Evolutionary conservation across 2,797 vertebrate genomes (phyloP).

Genomic region (Euphonia xanthogaster): DNA sequence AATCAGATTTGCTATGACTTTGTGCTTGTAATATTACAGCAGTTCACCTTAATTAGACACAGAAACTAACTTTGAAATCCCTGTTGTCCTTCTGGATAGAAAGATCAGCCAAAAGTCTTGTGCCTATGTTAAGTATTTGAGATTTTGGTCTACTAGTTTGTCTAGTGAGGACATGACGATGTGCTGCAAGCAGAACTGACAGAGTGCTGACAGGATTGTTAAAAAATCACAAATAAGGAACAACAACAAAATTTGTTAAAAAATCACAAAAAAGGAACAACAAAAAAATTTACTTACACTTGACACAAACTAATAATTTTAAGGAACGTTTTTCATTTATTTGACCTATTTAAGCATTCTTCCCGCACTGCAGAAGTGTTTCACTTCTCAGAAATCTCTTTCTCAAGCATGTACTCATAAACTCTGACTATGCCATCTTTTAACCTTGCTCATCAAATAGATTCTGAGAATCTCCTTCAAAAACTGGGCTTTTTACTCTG

Average conservation of each 20-base stretch:
- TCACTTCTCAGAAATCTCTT: not conserved
- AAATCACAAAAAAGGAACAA: not conserved
- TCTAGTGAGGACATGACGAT: not conserved
- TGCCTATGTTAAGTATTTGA: not conserved
- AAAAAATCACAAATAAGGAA: not conserved
- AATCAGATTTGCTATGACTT: conserved; percentile 1
- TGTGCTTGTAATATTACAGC: not conserved
- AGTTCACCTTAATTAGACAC: conserved; percentile 10
- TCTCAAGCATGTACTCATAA: not conserved
- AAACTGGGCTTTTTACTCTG: not conserved
- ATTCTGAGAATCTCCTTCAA: not conserved
- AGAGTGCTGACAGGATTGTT: not conserved
- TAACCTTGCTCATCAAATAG: not conserved
- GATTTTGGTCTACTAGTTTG: not conserved
- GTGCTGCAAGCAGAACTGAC: not conserved
- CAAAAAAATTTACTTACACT: not conserved
- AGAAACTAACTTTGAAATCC: not conserved
- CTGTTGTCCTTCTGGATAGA: not conserved
- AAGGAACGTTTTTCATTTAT: not conserved
- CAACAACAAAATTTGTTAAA: not conserved
- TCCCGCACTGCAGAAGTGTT: not conserved
- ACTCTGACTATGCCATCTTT: not conserved
- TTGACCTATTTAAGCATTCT: not conserved
- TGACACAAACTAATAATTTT: not conserved
- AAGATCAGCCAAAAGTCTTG: not conserved